Conservation (phyloP, 2,888 invertebrate genomes). For the Heliconius erato region DNA sequence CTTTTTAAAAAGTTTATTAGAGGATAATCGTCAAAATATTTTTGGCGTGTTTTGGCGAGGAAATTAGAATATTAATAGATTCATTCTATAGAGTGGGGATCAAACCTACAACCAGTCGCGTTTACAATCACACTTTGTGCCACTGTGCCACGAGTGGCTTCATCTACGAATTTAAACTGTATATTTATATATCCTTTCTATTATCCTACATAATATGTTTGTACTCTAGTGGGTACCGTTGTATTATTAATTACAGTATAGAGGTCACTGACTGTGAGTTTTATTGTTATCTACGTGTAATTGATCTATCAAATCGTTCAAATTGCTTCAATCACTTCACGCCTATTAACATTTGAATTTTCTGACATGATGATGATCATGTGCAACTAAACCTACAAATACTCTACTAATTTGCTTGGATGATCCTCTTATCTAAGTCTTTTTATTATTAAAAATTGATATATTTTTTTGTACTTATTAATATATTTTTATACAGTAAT, state of each 20-base stretch:
- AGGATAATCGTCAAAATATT: neutral
- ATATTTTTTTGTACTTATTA: too few species aligned
- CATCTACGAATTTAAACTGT: too few species aligned
- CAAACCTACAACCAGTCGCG: too few species aligned
- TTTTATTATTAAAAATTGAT: neutral
- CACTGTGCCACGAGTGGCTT: too few species aligned
- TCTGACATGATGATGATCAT: conserved; percentile 11
- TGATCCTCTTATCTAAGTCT: neutral
- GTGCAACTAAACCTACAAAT: conserved; percentile 6
- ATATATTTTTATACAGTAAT: neutral
- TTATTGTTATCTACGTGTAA: conserved; percentile 68
- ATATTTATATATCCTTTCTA: too few species aligned
- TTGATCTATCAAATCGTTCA: conserved; percentile 55
- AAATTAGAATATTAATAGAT: too few species aligned
- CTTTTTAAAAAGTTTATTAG: neutral
- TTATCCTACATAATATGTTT: too few species aligned
- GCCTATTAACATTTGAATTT: conserved; percentile 54
- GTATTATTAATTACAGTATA: conserved; percentile 77
- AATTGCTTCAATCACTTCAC: conserved; percentile 50
- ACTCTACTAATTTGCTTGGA: neutral
- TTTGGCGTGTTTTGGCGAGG: neutral
- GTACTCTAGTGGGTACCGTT: conserved; percentile 65
- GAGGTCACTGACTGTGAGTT: conserved; percentile 69
- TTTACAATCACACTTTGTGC: too few species aligned
- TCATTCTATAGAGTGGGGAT: too few species aligned